These are phyloP conservation scores for Oryzias woworae DNA, from an alignment of 2,113 vertebrate genomes.

Conservation along the genomic window DNA sequence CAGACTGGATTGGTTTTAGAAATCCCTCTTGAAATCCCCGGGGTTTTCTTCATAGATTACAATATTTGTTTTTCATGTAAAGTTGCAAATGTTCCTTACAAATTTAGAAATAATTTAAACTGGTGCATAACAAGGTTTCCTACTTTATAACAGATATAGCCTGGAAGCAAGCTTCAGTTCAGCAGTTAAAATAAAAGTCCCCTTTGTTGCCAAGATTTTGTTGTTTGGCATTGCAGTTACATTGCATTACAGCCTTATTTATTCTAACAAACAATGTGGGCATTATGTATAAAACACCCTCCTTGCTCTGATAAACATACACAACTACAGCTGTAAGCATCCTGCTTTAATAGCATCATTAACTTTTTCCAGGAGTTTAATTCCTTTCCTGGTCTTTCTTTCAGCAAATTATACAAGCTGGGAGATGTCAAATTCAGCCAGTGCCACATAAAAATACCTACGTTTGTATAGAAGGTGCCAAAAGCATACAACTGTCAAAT, in stretches of 20 bases:
- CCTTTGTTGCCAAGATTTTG: neutral
- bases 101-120: no score
- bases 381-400: neutral
- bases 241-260: neutral
- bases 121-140: no score
- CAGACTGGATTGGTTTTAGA: no score
- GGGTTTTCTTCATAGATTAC: no score
- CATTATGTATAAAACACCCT: neutral
- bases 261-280: neutral
- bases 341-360: constrained; percentile 14
- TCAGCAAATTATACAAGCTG: neutral
- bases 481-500: constrained; percentile 17
- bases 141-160: no score
- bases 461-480: neutral
- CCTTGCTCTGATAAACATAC: neutral
- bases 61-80: no score
- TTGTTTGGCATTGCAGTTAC: neutral
- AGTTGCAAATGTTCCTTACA: no score
- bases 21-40: no score
- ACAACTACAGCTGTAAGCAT: constrained; percentile 12
- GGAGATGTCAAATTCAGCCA: neutral
- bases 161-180: no score
- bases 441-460: neutral
- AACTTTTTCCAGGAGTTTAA: constrained; percentile 35
- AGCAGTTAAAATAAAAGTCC: neutral